These are phyloP conservation scores for Sebastes schlegelii DNA, from an alignment of 2,113 vertebrate species.

Conservation along the genomic window DNA sequence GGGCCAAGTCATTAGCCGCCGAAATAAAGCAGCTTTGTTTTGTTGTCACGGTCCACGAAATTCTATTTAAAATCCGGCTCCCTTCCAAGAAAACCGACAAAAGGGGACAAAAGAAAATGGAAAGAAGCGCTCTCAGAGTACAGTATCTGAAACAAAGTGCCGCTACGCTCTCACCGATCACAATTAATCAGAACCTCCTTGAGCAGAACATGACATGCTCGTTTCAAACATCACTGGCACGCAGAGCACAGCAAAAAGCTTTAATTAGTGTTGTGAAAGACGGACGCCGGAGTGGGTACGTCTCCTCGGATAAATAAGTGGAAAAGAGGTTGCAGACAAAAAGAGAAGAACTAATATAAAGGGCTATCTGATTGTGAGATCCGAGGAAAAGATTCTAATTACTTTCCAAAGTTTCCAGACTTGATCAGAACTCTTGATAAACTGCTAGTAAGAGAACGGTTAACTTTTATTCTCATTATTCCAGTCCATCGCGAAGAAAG, in stretches of 20 bases:
- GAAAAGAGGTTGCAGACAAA: slow-evolving; percentile 4
- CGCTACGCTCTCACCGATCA: slow-evolving; percentile 32
- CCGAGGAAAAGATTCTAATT: slow-evolving; percentile 18
- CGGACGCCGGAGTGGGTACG: not conserved
- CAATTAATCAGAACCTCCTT: slow-evolving; percentile 54
- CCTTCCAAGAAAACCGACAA: slow-evolving; percentile 53
- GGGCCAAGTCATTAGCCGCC: slow-evolving; percentile 74
- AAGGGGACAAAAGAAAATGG: slow-evolving; percentile 42
- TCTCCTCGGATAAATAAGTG: slow-evolving; percentile 17
- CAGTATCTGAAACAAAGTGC: slow-evolving; percentile 41
- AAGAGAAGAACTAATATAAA: slow-evolving; percentile 13
- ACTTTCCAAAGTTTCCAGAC: slow-evolving; percentile 28
- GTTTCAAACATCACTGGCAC: slow-evolving; percentile 35
- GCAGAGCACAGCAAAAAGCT: not conserved
- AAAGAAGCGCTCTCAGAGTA: slow-evolving; percentile 17
- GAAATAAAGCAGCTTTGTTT: slow-evolving; percentile 79
- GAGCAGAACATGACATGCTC: slow-evolving; percentile 44
- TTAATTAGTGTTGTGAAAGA: slow-evolving; percentile 27
- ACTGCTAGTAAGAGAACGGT: not conserved
- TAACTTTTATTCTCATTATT: slow-evolving; percentile 30
- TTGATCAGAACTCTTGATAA: slow-evolving; percentile 27
- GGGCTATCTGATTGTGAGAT: not conserved
- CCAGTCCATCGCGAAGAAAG: not conserved
- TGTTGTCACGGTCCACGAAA: slow-evolving; percentile 76
- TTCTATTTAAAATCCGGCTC: slow-evolving; percentile 70